Evolutionary conservation across 2,113 vertebrate species (phyloP), one percentile per base, ranked within the genome.

Genomic region (Pituophis catenifer): DNA sequence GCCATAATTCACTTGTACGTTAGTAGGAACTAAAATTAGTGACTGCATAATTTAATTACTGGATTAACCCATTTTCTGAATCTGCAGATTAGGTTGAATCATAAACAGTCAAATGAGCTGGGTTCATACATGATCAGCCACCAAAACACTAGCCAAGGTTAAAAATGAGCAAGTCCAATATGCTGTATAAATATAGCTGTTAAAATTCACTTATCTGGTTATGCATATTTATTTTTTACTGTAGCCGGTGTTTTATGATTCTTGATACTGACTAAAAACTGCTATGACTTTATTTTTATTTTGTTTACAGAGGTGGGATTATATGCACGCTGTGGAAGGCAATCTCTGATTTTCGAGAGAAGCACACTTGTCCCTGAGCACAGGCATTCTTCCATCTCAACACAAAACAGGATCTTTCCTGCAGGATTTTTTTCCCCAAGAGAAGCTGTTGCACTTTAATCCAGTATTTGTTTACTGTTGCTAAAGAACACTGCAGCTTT

Each of bases 311-410:
- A 96, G 99, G 99, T 62, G 99, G 99, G 93, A 98, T 99, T 96
- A 97, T 99, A 75, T 99, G 99, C 96, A 98, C 98, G 0, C 98
- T 99, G 57, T 99, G 99, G 99, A 99, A 98, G 96, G 98, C 99
- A 95, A 99, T 99, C 97, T 97, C 95, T 50, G 98, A 99, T 96
- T 98, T 98, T 93, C 97, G 99, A 95, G 97, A 98, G 95, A 98
- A 98, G 92, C 98, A 97, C 0, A 89, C 96, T 95, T 99, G 98
- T 94, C 52, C 8, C 53, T 91, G 92, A 9, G 52, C 70, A 89
- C 62, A 9, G 58, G 91, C 85, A 93, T 85, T 92, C 94, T 93
- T 52, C 1, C 33, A 93, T 95, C 95, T 95, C 94, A 24, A 8
- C 59, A 91, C 93, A 96, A 57, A 95, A 92, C 91, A 91, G 96